Evolutionary conservation across 1,140 invertebrate genomes (phyloP), one percentile per base, ranked within the genome.

Genomic region (Eumaeus atala): DNA sequence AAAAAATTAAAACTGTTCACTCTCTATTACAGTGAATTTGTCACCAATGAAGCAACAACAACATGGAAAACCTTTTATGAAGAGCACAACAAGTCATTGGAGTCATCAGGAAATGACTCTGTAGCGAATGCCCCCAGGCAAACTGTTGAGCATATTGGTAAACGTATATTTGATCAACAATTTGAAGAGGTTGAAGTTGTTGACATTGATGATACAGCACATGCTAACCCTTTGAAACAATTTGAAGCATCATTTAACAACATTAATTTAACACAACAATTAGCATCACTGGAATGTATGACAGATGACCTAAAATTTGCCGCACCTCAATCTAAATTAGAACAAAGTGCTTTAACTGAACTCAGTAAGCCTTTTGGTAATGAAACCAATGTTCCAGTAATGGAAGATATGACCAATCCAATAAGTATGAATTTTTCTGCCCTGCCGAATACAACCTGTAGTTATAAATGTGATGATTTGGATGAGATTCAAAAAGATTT

Each of bases 1-100:
- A n/a, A n/a, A n/a, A n/a, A n/a, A n/a, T n/a, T n/a, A n/a, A n/a
- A 44, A 52, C 38, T 50, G n/a, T 28, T 40, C 21, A 28, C 21
- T 42, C 51, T 38, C 35, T 48, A 16, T 75, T 71, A 2, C 70
- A 86, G 83, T 17, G 83, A 87, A 58, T 87, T 84, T 52, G 66
- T 80, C 9, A 81, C 72, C 9, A 78, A 77, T 51, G 83, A 87
- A 70, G 81, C 70, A 1, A 84, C 81, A 16, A 84, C 79, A 4
- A 82, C 84, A 33, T 87, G 84, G 84, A 84, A 79, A 54, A 84
- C 77, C 51, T 72, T 87, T 28, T 87, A 87, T 38, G 84, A 84
- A 58, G 73, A 84, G 28, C 79, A 84, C 37, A 84, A 87, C 53
- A 84, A 82, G 40, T 80, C 79, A 5, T 57, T 82, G 12, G 81